A percentile compares a stretch with the other conserved stretches of the same genome.
phyloP scores from a whole-genome alignment of 1,140 invertebrate genomes.

The Diorhabda carinulata region DNA sequence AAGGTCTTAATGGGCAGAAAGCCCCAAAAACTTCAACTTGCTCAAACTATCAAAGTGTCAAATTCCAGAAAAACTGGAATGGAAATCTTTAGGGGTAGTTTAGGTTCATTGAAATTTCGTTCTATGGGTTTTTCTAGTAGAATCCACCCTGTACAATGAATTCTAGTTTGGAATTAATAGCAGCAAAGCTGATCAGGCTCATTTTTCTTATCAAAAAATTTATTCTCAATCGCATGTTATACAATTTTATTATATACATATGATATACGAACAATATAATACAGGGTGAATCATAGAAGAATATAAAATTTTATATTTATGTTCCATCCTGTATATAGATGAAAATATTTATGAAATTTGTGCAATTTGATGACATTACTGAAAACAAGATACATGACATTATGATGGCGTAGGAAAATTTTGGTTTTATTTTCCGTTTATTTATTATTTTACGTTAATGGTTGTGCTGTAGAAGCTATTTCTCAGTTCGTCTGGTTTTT shows the following conservation, averaged over 20 bases:
- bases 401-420: conserved; percentile 43
- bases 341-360: conserved; percentile 32
- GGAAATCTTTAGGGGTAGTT: no score
- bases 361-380: conserved; percentile 42
- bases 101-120: neutral
- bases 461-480: conserved; percentile 43
- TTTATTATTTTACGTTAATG: conserved; percentile 35
- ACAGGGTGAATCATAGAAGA: neutral
- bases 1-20: no score
- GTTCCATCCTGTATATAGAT: conserved; percentile 32
- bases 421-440: conserved; percentile 22
- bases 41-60: no score
- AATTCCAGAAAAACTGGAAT: no score
- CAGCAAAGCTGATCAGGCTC: conserved; percentile 42
- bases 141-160: conserved; percentile 34
- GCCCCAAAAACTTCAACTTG: no score
- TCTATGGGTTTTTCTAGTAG: conserved; percentile 41
- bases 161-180: conserved; percentile 40
- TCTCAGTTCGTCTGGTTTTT: conserved; percentile 35
- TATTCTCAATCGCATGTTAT: neutral
- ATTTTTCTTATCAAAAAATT: conserved; percentile 25
- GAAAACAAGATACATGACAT: conserved; percentile 40
- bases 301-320: conserved; percentile 18
- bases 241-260: conserved; percentile 37
- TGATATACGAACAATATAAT: conserved; percentile 39